Conservation (phyloP, 1,140 invertebrate species). For the Musca vetustissima region DNA sequence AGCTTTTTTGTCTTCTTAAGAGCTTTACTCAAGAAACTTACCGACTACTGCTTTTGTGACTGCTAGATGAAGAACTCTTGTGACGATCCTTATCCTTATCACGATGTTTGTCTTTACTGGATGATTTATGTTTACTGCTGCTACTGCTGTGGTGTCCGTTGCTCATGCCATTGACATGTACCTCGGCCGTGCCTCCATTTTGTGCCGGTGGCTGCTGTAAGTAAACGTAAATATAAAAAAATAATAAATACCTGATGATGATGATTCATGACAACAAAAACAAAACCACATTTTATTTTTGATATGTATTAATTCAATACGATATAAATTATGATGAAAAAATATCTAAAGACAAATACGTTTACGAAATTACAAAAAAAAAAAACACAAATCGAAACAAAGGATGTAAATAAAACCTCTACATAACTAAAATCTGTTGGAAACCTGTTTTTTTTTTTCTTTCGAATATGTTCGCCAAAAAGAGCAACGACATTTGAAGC, state of each 20-base stretch:
- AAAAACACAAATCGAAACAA: no score
- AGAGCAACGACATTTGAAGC: no score
- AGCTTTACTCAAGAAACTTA: conserved; percentile 48
- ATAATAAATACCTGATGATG: background rate
- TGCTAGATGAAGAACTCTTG: conserved; percentile 51
- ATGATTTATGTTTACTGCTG: conserved; percentile 66
- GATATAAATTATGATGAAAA: no score
- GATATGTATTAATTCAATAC: no score
- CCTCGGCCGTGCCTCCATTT: conserved; percentile 47
- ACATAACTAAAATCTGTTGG: no score
- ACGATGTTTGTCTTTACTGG: conserved; percentile 60
- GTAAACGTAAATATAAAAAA: conserved; percentile 1
- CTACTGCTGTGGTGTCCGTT: conserved; percentile 62
- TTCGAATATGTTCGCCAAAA: no score
- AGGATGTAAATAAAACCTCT: no score
- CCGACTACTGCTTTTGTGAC: conserved; percentile 55
- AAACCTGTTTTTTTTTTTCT: no score
- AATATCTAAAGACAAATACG: no score
- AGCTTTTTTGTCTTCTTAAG: background rate
- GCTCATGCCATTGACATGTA: conserved; percentile 54
- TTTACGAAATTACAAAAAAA: no score
- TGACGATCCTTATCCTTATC: conserved; percentile 55
- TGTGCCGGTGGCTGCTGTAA: conserved; percentile 46
- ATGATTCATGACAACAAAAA: no score
- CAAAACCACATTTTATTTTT: no score